phyloP scores from a whole-genome alignment of 1,140 invertebrate genomes.

The Caenorhabditis tropicalis region DNA sequence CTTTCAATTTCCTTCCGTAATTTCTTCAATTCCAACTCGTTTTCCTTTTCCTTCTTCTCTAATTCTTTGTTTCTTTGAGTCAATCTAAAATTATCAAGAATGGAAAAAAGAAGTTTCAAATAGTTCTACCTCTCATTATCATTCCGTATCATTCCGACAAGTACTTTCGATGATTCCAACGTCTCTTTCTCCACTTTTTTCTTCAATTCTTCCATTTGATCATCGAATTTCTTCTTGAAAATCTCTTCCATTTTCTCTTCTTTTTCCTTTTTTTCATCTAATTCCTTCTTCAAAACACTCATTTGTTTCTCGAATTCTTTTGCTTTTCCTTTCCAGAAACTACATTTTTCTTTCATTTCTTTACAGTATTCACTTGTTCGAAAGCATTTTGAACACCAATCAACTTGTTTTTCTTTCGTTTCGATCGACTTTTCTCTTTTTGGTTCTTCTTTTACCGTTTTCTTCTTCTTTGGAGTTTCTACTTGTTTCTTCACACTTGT shows the following conservation, averaged over 20 bases:
- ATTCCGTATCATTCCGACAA: too few relatives aligned
- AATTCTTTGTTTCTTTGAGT: not conserved
- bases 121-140: too few relatives aligned
- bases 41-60: not conserved
- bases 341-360: not conserved
- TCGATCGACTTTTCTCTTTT: not conserved
- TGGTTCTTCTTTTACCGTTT: not conserved
- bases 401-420: not conserved
- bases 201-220: not conserved
- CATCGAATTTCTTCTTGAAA: not conserved
- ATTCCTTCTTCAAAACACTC: not conserved
- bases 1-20: too few relatives aligned
- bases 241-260: not conserved
- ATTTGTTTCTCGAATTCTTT: not conserved
- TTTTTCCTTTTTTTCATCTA: not conserved
- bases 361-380: not conserved
- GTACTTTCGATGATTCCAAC: too few relatives aligned
- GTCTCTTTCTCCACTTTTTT: not conserved
- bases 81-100: not conserved
- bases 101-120: too few relatives aligned
- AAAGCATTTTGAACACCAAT: not conserved
- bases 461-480: too few relatives aligned
- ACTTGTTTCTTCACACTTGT: too few relatives aligned
- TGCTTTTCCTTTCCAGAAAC: not conserved
- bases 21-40: not conserved